Percentiles rank a stretch among this genome's conserved stretches.
Evolutionary conservation across 2,888 invertebrate genomes (phyloP).

Genomic region (Dicyrtomina minuta): DNA sequence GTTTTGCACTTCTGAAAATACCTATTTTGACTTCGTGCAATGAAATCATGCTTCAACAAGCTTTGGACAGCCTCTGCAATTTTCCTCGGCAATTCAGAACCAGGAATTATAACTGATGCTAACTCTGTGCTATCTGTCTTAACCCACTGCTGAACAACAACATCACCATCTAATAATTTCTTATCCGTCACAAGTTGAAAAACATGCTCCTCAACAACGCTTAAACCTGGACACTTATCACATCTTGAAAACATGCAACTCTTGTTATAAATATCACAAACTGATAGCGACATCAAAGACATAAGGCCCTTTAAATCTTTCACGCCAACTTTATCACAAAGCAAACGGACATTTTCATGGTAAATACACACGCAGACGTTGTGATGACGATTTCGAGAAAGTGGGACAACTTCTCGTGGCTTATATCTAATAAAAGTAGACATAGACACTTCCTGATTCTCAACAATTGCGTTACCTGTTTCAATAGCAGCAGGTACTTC

Average conservation of each 20-base stretch:
- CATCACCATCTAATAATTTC: not conserved
- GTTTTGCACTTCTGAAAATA: not conserved
- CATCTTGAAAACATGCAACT: not conserved
- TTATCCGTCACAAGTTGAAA: not conserved
- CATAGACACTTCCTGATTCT: not conserved
- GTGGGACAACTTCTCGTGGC: not conserved
- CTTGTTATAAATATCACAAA: no score
- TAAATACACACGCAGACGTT: not conserved
- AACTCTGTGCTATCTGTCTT: not conserved
- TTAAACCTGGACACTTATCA: not conserved
- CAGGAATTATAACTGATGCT: not conserved
- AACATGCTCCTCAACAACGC: not conserved
- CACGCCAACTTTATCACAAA: not conserved
- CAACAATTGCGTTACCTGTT: no score
- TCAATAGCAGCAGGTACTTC: no score
- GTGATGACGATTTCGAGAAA: not conserved
- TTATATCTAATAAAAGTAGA: not conserved
- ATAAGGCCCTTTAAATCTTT: no score
- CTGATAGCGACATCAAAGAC: no score
- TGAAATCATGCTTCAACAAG: not conserved
- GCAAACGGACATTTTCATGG: not conserved
- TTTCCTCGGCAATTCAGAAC: not conserved
- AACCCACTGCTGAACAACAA: slow-evolving; percentile 2
- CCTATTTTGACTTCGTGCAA: not conserved
- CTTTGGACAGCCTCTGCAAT: not conserved